These are phyloP conservation scores for Steatornis caripensis DNA, from an alignment of 2,113 vertebrate species.

Conservation along the genomic window DNA sequence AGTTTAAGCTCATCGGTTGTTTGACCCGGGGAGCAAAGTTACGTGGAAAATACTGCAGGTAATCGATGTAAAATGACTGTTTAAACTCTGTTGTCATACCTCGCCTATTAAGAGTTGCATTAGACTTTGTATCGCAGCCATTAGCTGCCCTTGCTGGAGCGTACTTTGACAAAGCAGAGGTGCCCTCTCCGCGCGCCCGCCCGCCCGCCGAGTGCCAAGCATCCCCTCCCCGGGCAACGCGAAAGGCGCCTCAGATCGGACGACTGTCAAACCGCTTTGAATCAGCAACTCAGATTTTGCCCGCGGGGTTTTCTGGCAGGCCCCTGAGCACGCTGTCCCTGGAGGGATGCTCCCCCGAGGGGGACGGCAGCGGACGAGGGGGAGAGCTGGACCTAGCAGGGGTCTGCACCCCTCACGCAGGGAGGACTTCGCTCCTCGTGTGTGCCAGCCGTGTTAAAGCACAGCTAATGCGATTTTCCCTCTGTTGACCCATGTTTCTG, in stretches of 20 bases:
- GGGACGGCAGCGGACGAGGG: accelerated
- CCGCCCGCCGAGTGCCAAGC: accelerated
- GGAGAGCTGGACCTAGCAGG: not conserved
- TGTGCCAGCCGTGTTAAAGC: not conserved
- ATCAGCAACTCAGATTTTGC: not conserved
- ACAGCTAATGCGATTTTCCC: not conserved
- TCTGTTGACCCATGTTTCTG: not conserved
- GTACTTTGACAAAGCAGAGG: accelerated
- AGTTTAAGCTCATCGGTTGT: not conserved
- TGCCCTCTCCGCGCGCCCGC: accelerated
- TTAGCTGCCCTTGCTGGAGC: not conserved
- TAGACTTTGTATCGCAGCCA: not conserved
- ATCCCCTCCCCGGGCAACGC: accelerated
- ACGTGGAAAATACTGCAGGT: not conserved
- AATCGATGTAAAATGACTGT: not conserved
- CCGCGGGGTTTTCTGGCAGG: not conserved
- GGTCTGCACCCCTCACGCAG: accelerated
- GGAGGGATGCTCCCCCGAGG: not conserved
- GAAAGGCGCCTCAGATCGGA: not conserved
- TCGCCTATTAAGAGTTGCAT: not conserved
- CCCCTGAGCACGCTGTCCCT: not conserved
- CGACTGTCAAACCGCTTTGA: accelerated
- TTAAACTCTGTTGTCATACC: not conserved
- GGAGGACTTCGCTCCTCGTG: not conserved
- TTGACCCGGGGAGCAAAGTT: not conserved